Evolutionary conservation across 2,888 invertebrate genomes (phyloP).

Genomic region (Mantis religiosa): DNA sequence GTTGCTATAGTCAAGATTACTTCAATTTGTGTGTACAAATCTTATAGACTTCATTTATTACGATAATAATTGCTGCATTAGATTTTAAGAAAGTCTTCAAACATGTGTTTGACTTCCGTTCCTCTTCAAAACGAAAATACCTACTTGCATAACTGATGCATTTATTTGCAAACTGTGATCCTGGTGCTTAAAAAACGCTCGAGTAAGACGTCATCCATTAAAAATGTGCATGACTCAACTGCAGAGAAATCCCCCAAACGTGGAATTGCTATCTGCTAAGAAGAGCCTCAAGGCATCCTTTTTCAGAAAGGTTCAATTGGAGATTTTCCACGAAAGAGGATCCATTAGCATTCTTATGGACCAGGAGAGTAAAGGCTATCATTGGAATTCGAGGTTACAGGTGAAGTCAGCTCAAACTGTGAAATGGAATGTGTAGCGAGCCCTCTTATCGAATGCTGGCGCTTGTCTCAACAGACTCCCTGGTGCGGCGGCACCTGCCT

Average conservation of each 20-base stretch:
- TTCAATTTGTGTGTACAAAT: too few relatives aligned
- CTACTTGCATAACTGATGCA: too few relatives aligned
- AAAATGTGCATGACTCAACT: background rate
- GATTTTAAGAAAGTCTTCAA: too few relatives aligned
- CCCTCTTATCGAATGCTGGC: background rate
- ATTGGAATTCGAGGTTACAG: background rate
- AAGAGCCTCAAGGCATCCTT: background rate
- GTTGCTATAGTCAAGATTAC: too few relatives aligned
- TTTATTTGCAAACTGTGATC: too few relatives aligned
- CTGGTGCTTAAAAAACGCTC: too few relatives aligned
- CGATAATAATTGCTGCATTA: too few relatives aligned
- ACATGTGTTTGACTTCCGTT: too few relatives aligned
- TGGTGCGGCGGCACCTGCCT: background rate
- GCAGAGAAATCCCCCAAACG: background rate
- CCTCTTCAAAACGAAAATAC: too few relatives aligned
- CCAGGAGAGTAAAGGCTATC: background rate
- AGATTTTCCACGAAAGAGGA: background rate
- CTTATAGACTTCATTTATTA: too few relatives aligned
- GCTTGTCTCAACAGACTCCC: background rate
- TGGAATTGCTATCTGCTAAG: background rate
- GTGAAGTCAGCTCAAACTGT: background rate
- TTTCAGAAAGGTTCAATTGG: background rate
- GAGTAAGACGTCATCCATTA: background rate
- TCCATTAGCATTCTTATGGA: background rate
- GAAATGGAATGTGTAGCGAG: background rate